phyloP scores from a whole-genome alignment of 2,113 vertebrate species.

The Gymnorhina tibicen region DNA sequence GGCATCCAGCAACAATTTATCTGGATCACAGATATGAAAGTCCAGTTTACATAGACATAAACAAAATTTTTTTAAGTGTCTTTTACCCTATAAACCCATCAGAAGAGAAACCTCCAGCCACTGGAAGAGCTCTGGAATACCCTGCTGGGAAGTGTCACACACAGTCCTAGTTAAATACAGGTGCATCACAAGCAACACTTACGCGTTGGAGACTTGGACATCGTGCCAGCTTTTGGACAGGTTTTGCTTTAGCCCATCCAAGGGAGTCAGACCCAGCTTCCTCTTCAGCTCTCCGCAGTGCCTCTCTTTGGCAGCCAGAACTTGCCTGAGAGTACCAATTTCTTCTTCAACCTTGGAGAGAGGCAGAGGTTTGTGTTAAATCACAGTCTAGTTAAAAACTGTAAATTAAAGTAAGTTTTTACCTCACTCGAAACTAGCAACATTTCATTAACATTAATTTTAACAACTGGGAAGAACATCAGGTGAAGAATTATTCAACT shows the following conservation, averaged over 20 bases:
- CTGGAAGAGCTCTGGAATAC: neutral
- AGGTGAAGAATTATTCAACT: neutral
- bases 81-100: neutral
- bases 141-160: neutral
- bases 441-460: fast-evolving
- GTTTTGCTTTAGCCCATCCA: constrained; percentile 89
- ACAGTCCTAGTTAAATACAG: fast-evolving
- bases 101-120: neutral
- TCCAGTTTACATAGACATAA: fast-evolving
- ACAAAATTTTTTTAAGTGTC: too few relatives aligned
- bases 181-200: constrained; percentile 51
- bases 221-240: constrained; percentile 91
- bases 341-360: constrained; percentile 91
- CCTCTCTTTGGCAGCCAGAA: constrained; percentile 92
- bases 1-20: neutral
- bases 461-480: fast-evolving
- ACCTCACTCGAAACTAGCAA: neutral
- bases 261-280: constrained; percentile 88
- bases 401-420: neutral
- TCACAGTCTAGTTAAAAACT: neutral
- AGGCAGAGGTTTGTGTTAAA: neutral
- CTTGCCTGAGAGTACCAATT: constrained; percentile 91
- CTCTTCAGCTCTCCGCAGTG: constrained; percentile 89
- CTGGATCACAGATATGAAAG: fast-evolving
- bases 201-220: constrained; percentile 93